Evolutionary conservation across 2,113 vertebrate species (phyloP).

Genomic region (Leptobrachium ailaonicum): DNA sequence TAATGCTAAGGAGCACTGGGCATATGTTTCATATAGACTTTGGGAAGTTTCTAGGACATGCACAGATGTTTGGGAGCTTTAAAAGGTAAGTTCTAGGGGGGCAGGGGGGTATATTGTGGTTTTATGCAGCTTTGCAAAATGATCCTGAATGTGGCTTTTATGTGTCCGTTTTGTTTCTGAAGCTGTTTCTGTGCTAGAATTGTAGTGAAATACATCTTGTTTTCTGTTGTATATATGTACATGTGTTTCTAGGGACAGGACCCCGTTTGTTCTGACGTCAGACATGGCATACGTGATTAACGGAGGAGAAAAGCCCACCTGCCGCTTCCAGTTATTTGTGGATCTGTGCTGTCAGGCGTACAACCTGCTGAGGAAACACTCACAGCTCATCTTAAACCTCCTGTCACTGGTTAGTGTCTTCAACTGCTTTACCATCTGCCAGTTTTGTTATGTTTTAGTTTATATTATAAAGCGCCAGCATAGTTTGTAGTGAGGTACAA

Average conservation of each 20-base stretch:
- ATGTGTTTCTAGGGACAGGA: slow-evolving; percentile 79
- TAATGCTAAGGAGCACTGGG: slow-evolving; percentile 94
- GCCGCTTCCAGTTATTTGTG: slow-evolving; percentile 95
- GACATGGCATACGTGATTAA: slow-evolving; percentile 99
- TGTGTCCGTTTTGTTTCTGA: no score
- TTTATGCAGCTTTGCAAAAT: no score
- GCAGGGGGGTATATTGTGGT: no score
- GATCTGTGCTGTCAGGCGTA: slow-evolving; percentile 96
- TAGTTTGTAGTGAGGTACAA: no score
- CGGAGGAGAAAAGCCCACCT: slow-evolving; percentile 93
- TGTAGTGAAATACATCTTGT: no score
- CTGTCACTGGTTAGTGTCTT: slow-evolving; percentile 83
- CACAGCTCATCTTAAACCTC: slow-evolving; percentile 92
- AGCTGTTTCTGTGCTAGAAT: no score
- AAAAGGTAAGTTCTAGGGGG: slow-evolving; percentile 78
- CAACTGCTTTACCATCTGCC: no score
- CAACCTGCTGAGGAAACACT: slow-evolving; percentile 93
- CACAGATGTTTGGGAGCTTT: slow-evolving; percentile 97
- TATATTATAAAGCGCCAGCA: no score
- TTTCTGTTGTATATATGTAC: no score
- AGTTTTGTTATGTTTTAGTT: no score
- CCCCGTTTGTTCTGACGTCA: slow-evolving; percentile 94
- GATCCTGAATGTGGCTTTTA: no score
- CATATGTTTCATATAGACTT: slow-evolving; percentile 99
- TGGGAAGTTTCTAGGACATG: slow-evolving; percentile 94